Evolutionary conservation across 2,888 invertebrate species (phyloP), one percentile per base, ranked within the genome.

Genomic region (Hydrotaea cyrtoneurina): DNA sequence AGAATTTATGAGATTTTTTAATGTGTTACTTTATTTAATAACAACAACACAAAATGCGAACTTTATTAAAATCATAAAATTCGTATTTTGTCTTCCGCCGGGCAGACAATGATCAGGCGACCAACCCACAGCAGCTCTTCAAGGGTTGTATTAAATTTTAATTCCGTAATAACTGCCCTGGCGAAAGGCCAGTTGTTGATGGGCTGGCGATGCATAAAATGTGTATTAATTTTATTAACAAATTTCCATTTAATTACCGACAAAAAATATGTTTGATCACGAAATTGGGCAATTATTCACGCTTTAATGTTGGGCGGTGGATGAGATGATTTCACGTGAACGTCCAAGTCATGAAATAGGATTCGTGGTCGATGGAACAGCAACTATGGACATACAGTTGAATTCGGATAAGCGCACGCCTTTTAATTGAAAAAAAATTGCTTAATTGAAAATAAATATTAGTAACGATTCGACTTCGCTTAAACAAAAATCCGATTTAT

Each of bases 11-110:
- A 26, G 21, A 59, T 2, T 23, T 59, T 59, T 59, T 59, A 59
- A 59, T 59, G 57, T 23, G 26, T 59, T 59, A 26, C 59, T 59
- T 23, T 26, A 26, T 26, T 59, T 59, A 59, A 59, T 59, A 26
- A 59, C n/a, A 57, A 36, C 36, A 8, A n/a, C n/a, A n/a, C n/a
- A n/a, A 59, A 59, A 50, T 15, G 50, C 26, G 23, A 11, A 59
- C 59, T 59, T 59, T 59, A 59, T 59, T 59, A 59, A 59, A 26
- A 59, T 55, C 23, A 59, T 59, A 59, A 59, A 59, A 59, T 26
- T 59, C 15, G 1, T 8, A 26, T 26, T 23, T 26, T 59, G 10
- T 55, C 15, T 7, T 23, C 0, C 2, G n/a, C 13, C 15, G 13
- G n/a, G 13, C n/a, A n/a, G n/a, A 50, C 50, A 50, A 50, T 26